Evolutionary conservation across 2,113 vertebrate genomes (phyloP).

Genomic region (Tichodroma muraria): DNA sequence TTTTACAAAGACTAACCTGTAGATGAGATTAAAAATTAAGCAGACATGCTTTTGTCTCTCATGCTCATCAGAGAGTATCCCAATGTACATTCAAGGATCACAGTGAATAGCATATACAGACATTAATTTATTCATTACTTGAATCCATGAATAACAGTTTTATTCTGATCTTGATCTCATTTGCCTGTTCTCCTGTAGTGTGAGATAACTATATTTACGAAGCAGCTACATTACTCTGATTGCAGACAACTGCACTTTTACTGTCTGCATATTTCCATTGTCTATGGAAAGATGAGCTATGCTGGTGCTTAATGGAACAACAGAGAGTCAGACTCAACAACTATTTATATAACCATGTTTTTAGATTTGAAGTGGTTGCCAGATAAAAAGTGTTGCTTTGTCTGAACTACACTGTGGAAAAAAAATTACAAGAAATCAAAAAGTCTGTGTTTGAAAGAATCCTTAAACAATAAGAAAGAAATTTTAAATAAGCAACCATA

Average conservation of each 20-base stretch:
- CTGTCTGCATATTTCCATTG: background rate
- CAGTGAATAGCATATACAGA: background rate
- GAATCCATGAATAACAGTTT: background rate
- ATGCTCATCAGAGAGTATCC: background rate
- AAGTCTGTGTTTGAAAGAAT: background rate
- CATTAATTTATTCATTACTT: background rate
- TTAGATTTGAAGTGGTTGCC: background rate
- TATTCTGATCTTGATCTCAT: background rate
- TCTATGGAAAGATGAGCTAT: background rate
- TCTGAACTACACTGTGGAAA: background rate
- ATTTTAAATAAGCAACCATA: background rate
- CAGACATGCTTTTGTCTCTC: background rate
- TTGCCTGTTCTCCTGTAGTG: background rate
- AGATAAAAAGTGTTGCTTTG: background rate
- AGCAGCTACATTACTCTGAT: background rate
- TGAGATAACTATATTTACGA: background rate
- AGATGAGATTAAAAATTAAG: conserved; percentile 49
- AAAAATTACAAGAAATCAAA: background rate
- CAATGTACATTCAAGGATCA: background rate
- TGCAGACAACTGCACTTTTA: background rate
- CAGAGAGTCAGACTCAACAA: background rate
- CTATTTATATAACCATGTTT: background rate
- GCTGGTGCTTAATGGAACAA: background rate
- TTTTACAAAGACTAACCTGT: background rate
- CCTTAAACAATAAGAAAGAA: background rate